Evolutionary conservation across 2,888 invertebrate genomes (phyloP), one percentile per base, ranked within the genome.

Genomic region (Clepsis dumicolana): DNA sequence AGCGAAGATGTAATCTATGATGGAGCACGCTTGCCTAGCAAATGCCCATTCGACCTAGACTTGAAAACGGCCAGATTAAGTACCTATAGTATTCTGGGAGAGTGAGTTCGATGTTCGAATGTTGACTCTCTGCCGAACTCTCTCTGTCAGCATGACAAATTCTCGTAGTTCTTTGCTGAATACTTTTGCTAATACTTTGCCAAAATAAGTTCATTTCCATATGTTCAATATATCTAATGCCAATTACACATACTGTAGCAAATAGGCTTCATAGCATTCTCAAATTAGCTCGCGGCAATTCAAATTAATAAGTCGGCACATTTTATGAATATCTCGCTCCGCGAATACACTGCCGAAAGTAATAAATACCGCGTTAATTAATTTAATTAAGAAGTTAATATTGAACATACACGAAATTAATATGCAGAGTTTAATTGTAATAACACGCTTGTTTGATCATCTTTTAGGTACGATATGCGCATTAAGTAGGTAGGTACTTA

Each of bases 331-430:
- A 32, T 35, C 35, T 24, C 35, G 14, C 35, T 32, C 21, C n/a
- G 32, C 32, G 21, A 56, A 24, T 56, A 8, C 56, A 32, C 18
- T 56, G 21, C 21, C 21, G 14, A 21, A 29, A 29, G 41, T 54
- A 54, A 64, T 64, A 53, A 63, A 52, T 32, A 53, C 18, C 18
- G 18, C 18, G 10, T n/a, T 7, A 64, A 64, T 54, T 29, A 54
- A 64, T 44, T 65, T 29, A 65, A 21, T 65, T 60, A 60, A 14
- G 32, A 41, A 53, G 53, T 25, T 53, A 65, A 65, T 60, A 60
- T 59, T 50, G 41, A 57, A 24, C 44, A 29, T 8, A 27, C 59
- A 14, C 16, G n/a, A 44, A 44, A 24, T 64, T 32, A 56, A 54
- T 56, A 48, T 21, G 24, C 35, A 52, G 21, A 32, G 32, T 56